Evolutionary conservation across 2,797 vertebrate genomes (phyloP).

Genomic region (Eremophila alpestris): DNA sequence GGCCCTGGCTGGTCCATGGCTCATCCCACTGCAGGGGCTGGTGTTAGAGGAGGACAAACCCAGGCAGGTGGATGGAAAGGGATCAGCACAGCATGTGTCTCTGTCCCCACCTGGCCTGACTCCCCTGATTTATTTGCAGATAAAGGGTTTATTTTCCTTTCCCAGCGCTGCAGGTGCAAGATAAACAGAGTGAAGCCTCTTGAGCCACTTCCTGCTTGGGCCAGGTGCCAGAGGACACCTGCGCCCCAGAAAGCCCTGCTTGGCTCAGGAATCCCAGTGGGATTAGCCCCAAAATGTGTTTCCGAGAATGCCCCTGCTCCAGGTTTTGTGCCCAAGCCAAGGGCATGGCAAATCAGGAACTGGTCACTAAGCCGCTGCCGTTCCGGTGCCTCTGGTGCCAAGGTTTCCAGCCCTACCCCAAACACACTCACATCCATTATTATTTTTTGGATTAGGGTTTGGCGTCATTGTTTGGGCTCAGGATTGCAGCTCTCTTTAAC

Average conservation of each 20-base stretch:
- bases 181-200: background rate
- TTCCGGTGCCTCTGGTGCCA: background rate
- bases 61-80: rapidly evolving
- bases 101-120: background rate
- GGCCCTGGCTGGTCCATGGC: rapidly evolving
- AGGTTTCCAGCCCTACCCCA: background rate
- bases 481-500: background rate
- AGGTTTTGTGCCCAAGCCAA: background rate
- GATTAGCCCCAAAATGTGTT: background rate
- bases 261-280: rapidly evolving
- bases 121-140: background rate
- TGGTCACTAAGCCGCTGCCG: rapidly evolving
- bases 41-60: background rate
- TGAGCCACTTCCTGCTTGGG: background rate
- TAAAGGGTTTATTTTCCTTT: conserved; percentile 44
- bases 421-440: rapidly evolving
- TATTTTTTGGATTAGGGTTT: background rate
- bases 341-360: background rate
- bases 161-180: background rate
- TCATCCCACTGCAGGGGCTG: background rate
- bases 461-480: background rate
- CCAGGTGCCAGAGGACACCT: background rate
- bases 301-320: background rate
- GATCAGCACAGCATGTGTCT: rapidly evolving
- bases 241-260: rapidly evolving